Conservation (phyloP, 2,113 vertebrate species). For the Lanius ludovicianus region DNA sequence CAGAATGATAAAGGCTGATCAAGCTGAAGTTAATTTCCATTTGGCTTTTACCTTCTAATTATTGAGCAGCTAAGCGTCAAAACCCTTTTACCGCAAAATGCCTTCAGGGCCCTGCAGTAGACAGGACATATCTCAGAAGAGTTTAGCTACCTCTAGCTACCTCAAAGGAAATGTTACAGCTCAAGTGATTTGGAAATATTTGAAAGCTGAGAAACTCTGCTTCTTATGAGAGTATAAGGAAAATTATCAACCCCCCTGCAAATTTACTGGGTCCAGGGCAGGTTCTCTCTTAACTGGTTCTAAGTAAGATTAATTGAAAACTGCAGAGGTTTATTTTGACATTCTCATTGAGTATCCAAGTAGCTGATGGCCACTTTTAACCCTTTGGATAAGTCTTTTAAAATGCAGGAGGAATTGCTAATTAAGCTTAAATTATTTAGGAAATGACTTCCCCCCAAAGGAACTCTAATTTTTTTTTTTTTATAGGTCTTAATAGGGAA, state of each 20-base stretch:
- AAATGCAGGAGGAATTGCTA: not conserved
- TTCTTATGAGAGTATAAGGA: not conserved
- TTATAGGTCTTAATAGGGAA: not conserved
- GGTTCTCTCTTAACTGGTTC: not conserved
- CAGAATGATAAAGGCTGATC: not conserved
- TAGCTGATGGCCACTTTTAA: not conserved
- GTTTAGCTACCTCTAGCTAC: conserved; percentile 5
- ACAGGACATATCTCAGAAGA: not conserved
- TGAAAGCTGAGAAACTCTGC: not conserved
- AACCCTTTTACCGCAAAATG: not conserved
- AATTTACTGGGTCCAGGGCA: not conserved
- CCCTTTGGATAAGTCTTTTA: not conserved
- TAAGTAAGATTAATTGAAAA: not conserved
- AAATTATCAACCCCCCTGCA: not conserved
- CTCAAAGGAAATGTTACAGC: not conserved
- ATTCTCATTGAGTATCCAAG: not conserved
- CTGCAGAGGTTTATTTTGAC: not conserved
- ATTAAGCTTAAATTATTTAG: not conserved
- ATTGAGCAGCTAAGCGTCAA: not conserved
- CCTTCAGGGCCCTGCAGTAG: not conserved
- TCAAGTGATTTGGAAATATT: conserved; percentile 16
- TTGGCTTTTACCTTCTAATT: conserved; percentile 53
- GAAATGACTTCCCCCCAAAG: not conserved
- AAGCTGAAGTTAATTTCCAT: conserved; percentile 40
- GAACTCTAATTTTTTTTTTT: not conserved